Evolutionary conservation across 2,888 invertebrate genomes (phyloP).

Genomic region (Melangyna quadrimaculata): DNA sequence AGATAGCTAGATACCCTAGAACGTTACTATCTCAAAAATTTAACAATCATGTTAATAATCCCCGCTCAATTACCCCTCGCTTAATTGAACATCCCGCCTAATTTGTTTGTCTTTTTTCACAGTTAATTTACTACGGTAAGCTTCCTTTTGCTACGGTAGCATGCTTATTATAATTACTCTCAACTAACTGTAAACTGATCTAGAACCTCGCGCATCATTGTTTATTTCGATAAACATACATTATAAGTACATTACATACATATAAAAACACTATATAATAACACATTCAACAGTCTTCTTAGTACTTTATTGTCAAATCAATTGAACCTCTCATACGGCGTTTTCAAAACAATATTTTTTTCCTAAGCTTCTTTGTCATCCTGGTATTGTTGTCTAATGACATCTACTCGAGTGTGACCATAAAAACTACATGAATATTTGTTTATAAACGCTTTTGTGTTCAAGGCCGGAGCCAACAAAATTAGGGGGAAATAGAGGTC

Average conservation of each 20-base stretch:
- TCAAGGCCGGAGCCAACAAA: background rate
- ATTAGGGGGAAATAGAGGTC: too few species aligned
- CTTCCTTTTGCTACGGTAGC: background rate
- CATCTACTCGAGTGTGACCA: conserved; percentile 46
- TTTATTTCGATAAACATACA: background rate
- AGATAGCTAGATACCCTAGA: too few species aligned
- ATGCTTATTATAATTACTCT: conserved; percentile 29
- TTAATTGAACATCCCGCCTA: too few species aligned
- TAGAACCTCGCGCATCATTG: conserved; percentile 27
- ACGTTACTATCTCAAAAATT: too few species aligned
- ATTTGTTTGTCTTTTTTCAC: too few species aligned
- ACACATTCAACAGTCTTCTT: background rate
- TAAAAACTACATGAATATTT: conserved; percentile 24
- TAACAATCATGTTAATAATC: too few species aligned
- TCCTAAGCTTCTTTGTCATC: conserved; percentile 28
- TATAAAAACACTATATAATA: background rate
- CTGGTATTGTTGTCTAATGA: conserved; percentile 48
- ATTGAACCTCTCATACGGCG: conserved; percentile 39
- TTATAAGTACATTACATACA: too few species aligned
- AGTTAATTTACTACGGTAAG: too few species aligned
- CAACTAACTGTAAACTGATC: conserved; percentile 39
- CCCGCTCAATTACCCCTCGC: too few species aligned
- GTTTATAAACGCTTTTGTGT: background rate
- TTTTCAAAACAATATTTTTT: conserved; percentile 29
- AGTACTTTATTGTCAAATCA: conserved; percentile 28